Percentiles rank a stretch among this genome's conserved stretches.
phyloP scores from a whole-genome alignment of 2,888 invertebrate genomes.

The Rhagium mordax region DNA sequence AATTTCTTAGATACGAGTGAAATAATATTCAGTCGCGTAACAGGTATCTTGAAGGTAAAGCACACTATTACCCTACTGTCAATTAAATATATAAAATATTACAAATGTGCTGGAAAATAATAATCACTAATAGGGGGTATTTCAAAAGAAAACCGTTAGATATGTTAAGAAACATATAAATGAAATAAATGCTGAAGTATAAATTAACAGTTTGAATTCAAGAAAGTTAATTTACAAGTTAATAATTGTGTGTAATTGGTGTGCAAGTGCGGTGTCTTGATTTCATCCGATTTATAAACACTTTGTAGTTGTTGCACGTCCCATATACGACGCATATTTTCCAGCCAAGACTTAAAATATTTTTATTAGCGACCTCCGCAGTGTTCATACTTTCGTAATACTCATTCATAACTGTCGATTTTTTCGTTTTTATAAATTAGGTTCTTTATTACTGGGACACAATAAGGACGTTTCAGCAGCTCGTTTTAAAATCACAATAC shows the following conservation, averaged over 20 bases:
- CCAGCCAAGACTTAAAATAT: slow-evolving; percentile 50
- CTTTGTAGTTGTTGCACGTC: slow-evolving; percentile 53
- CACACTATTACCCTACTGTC: background rate
- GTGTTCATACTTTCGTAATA: too few species aligned
- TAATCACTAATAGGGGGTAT: background rate
- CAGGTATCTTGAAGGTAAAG: background rate
- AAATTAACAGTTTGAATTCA: slow-evolving; percentile 55
- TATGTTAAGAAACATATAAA: slow-evolving; percentile 21
- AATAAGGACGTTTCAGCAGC: background rate
- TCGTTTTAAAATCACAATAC: background rate
- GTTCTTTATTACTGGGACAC: background rate
- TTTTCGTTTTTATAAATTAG: slow-evolving; percentile 19
- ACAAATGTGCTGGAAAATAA: background rate
- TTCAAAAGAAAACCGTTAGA: slow-evolving; percentile 30
- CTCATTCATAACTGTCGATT: slow-evolving; percentile 43
- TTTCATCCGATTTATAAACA: slow-evolving; percentile 49
- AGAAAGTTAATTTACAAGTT: slow-evolving; percentile 55
- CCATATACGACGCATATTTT: slow-evolving; percentile 48
- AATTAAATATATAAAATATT: slow-evolving; percentile 24
- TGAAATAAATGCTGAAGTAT: slow-evolving; percentile 44
- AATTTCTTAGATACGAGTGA: background rate
- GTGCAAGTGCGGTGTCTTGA: slow-evolving; percentile 50
- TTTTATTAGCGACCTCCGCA: slow-evolving; percentile 53
- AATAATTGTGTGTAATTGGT: slow-evolving; percentile 56
- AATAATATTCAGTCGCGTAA: background rate